phyloP scores from a whole-genome alignment of 1,140 invertebrate genomes.

The Metaphire vulgaris region DNA sequence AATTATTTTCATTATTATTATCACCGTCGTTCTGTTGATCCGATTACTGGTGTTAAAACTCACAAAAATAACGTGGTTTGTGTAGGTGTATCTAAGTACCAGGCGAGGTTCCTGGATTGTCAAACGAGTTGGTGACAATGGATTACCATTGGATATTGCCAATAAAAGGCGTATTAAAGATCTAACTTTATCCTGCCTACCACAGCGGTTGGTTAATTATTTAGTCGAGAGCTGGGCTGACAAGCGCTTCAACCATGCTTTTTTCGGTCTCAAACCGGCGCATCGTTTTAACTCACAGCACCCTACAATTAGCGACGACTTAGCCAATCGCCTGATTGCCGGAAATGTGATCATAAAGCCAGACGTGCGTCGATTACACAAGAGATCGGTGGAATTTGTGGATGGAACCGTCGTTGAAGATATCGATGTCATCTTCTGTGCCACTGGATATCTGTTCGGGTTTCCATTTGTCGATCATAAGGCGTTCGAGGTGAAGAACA shows the following conservation, averaged over 20 bases:
- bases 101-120: not conserved
- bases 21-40: too few species aligned
- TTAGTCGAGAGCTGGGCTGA: conserved; percentile 16
- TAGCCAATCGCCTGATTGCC: conserved; percentile 49
- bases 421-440: not conserved
- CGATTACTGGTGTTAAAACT: too few species aligned
- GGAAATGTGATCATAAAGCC: conserved; percentile 32
- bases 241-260: conserved; percentile 53
- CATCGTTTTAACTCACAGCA: conserved; percentile 53
- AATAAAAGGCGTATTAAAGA: not conserved
- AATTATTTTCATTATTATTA: too few species aligned
- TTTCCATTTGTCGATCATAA: not conserved
- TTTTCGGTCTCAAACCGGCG: conserved; percentile 52
- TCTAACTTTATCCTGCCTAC: not conserved
- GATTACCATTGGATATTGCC: not conserved
- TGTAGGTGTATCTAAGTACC: not conserved
- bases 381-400: conserved; percentile 37
- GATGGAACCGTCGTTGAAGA: conserved; percentile 31
- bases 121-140: not conserved
- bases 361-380: conserved; percentile 36
- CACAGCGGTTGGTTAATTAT: not conserved
- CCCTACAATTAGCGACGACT: conserved; percentile 58
- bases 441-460: not conserved
- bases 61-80: too few species aligned
- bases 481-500: conserved; percentile 29